These are phyloP conservation scores for Gymnogyps californianus DNA, from an alignment of 2,113 vertebrate genomes.

Conservation along the genomic window DNA sequence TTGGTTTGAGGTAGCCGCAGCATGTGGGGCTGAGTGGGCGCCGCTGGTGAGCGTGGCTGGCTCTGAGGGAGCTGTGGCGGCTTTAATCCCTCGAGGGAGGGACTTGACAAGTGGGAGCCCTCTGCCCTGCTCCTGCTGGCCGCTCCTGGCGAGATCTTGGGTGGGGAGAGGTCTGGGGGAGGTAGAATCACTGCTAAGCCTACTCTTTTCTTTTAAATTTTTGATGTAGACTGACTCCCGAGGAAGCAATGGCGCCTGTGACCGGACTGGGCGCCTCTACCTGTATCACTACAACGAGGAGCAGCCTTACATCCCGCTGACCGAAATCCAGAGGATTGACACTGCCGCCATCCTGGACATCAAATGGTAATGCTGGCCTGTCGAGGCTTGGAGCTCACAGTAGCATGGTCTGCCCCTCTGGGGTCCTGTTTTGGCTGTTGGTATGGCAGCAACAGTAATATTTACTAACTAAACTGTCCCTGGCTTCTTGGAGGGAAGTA, in stretches of 20 bases:
- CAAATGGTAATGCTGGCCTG: conserved; percentile 79
- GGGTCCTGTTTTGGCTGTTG: not conserved
- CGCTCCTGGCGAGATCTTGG: accelerated
- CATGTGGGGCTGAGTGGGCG: not conserved
- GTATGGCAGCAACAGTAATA: not conserved
- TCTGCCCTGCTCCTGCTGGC: not conserved
- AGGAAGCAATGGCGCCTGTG: conserved; percentile 18
- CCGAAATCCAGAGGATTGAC: conserved; percentile 83
- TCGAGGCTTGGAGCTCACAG: accelerated
- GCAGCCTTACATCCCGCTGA: conserved; percentile 70
- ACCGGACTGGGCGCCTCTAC: conserved; percentile 84
- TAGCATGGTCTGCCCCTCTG: not conserved
- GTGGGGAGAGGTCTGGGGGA: no score
- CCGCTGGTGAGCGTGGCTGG: not conserved
- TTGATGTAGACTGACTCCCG: conserved; percentile 55
- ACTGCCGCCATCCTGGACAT: conserved; percentile 86
- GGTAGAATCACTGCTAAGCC: not conserved
- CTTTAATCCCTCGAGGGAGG: not conserved
- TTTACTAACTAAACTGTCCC: not conserved
- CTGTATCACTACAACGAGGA: conserved; percentile 81
- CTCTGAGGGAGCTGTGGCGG: not conserved
- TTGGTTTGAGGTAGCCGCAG: not conserved
- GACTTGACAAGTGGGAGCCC: accelerated
- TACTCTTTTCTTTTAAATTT: not conserved
- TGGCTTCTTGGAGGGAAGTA: not conserved